Evolutionary conservation across 2,797 vertebrate species (phyloP), one percentile per base, ranked within the genome.

Genomic region (Thamnophis elegans): DNA sequence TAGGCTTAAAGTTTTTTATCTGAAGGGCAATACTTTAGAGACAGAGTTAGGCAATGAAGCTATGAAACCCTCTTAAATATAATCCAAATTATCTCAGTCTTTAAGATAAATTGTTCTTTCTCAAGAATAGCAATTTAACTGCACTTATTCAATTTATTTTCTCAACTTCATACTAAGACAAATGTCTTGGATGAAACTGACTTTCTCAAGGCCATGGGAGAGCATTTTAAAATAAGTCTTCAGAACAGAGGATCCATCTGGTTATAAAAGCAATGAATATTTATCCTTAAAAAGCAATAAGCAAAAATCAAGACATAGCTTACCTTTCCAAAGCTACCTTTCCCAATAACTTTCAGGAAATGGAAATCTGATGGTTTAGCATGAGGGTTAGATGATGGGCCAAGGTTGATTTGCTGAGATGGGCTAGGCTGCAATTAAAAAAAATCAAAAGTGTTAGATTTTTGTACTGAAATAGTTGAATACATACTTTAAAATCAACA

Each of bases 311-410:
- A 82, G 0, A 42, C 25, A 68, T 26, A 26, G 9, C 22, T 96
- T 97, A 98, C 98, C 96, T 99, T 99, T 91, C 99, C 99, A 90
- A 99, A 99, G 97, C 99, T 99, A 95, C 99, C 99, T 96, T 99
- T 99, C 88, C 99, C 99, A 16, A 99, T 99, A 94, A 99, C 99
- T 96, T 99, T 99, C 94, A 99, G 98, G 97, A 99, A 99, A 97
- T 99, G 99, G 68, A 99, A 99, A 95, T 99, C 99, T 0, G 98
- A 99, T 11, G 99, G 99, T 94, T 99, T 99, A 91, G 99, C 99
- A 0, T 99, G 99, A 65, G 99, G 99, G 94, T 99, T 99, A 89
- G 99, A 99, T 62, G 99, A 99, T 0, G 99, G 99, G 5, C 99
- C 99, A 11, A 99, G 98, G 97, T 99, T 99, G 94, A 99, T 99